Conservation (phyloP, 2,113 vertebrate genomes). For the Tragelaphus imberbis region DNA sequence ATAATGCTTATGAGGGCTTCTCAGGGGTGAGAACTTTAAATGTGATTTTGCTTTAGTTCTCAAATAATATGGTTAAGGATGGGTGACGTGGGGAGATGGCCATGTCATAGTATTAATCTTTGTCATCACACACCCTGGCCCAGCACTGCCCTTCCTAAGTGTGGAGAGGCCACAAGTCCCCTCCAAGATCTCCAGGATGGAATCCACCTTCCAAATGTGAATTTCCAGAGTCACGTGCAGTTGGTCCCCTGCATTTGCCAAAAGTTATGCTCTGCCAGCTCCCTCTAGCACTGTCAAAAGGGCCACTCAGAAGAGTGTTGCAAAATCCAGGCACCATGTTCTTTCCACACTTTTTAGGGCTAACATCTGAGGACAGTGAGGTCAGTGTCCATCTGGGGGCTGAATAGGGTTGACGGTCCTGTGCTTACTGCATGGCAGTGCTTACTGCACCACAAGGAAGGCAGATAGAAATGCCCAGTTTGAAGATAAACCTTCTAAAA, state of each 20-base stretch:
- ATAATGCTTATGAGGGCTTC: neutral
- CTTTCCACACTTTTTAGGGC: neutral
- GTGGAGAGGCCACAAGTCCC: neutral
- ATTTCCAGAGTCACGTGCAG: neutral
- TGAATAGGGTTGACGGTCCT: neutral
- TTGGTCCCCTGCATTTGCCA: neutral
- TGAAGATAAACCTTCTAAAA: neutral
- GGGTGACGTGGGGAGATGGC: neutral
- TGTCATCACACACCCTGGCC: neutral
- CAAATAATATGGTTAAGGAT: neutral
- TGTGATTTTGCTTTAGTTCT: neutral
- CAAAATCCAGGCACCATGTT: neutral
- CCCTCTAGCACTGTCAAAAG: neutral
- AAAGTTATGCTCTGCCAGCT: neutral
- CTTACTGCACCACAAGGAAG: neutral
- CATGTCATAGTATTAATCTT: neutral
- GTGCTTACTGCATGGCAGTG: too few species aligned
- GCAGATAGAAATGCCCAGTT: neutral
- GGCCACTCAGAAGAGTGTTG: neutral
- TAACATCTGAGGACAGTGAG: neutral
- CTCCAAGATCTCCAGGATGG: neutral
- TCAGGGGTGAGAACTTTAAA: neutral
- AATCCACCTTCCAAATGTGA: neutral
- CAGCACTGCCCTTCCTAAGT: neutral
- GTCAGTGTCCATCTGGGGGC: neutral